Evolutionary conservation across 2,797 vertebrate species (phyloP).

Genomic region (Phaenicophaeus curvirostris): DNA sequence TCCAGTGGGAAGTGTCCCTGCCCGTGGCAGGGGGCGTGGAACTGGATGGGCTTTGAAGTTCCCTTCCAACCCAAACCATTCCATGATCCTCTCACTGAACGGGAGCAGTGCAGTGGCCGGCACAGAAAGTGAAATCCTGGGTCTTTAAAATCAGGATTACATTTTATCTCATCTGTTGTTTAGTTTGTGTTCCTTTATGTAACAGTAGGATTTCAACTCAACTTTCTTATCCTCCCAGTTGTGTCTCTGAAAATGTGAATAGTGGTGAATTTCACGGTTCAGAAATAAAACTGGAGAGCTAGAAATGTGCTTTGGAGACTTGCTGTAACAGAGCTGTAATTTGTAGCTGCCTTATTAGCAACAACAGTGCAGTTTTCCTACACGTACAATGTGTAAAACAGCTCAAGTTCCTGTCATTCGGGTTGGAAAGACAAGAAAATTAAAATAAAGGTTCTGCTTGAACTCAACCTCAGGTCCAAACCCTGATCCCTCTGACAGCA

Average conservation of each 20-base stretch:
- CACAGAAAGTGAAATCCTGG: not conserved
- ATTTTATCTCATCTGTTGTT: not conserved
- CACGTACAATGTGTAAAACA: fast-evolving
- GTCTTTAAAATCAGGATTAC: not conserved
- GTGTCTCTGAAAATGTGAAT: not conserved
- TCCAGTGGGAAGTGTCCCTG: too few relatives aligned
- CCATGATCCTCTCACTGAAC: too few relatives aligned
- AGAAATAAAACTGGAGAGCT: fast-evolving
- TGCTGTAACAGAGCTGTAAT: not conserved
- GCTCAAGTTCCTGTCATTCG: not conserved
- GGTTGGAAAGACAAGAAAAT: slow-evolving; percentile 30
- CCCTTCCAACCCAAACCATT: too few relatives aligned
- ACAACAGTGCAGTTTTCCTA: not conserved
- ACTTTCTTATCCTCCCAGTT: not conserved
- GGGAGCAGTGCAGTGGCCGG: fast-evolving
- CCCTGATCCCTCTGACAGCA: not conserved
- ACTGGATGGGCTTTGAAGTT: too few relatives aligned
- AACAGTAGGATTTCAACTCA: not conserved
- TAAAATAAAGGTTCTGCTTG: not conserved
- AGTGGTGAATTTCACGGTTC: not conserved
- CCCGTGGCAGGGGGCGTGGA: too few relatives aligned
- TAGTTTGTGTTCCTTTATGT: not conserved
- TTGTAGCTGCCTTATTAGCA: not conserved
- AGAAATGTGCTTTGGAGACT: not conserved
- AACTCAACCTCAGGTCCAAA: not conserved